phyloP scores from a whole-genome alignment of 2,797 vertebrate genomes.

The Gila robusta region DNA sequence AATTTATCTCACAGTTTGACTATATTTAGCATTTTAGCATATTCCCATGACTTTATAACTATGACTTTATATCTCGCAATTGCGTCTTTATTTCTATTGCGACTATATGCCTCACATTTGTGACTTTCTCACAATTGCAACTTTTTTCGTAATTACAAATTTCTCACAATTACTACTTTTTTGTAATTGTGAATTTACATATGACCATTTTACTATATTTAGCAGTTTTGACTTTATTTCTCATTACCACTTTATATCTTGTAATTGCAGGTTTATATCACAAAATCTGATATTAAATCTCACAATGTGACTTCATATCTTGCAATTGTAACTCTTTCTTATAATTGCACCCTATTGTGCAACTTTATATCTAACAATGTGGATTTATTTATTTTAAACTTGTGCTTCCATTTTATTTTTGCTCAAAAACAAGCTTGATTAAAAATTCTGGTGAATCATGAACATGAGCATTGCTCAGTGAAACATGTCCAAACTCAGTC shows the following conservation, averaged over 20 bases:
- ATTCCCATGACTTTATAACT: no score
- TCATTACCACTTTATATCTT: not conserved
- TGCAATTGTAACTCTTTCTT: not conserved
- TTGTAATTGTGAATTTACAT: not conserved
- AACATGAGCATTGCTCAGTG: conserved; percentile 13
- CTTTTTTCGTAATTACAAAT: not conserved
- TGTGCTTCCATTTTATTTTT: not conserved
- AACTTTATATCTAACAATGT: not conserved
- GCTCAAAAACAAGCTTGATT: not conserved
- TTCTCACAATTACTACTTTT: not conserved
- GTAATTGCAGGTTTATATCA: not conserved
- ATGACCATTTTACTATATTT: not conserved
- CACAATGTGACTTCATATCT: not conserved
- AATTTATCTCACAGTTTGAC: no score
- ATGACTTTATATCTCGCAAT: no score
- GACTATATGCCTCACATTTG: no score
- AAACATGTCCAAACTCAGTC: not conserved
- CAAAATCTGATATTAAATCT: not conserved
- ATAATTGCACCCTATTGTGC: not conserved
- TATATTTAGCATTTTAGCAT: no score
- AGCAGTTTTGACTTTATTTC: not conserved
- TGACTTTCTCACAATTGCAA: not conserved
- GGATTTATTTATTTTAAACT: not conserved
- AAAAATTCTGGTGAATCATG: not conserved
- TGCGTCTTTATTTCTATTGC: no score